Conservation (phyloP, 1,140 invertebrate species). For the Drosophila gunungcola region DNA sequence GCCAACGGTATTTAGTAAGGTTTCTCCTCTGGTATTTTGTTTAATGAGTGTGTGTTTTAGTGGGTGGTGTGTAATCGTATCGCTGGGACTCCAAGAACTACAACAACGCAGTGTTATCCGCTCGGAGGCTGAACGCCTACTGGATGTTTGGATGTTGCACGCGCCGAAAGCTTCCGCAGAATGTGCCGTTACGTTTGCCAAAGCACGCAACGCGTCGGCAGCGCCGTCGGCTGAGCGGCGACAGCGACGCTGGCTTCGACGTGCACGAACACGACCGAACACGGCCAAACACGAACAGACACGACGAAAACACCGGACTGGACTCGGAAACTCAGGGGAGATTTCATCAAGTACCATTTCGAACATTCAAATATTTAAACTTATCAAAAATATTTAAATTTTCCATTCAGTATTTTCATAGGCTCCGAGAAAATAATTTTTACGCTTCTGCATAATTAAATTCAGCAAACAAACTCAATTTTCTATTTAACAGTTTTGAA, state of each 20-base stretch:
- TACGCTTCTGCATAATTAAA: too few species aligned
- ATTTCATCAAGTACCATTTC: not conserved
- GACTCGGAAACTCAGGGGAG: constrained; percentile 7
- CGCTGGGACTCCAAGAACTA: constrained; percentile 71
- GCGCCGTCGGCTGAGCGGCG: constrained; percentile 11
- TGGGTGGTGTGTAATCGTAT: constrained; percentile 18
- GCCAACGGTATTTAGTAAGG: constrained; percentile 35
- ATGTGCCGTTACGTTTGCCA: constrained; percentile 29
- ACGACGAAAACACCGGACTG: constrained; percentile 6
- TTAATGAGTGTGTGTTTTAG: constrained; percentile 4
- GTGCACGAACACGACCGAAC: constrained; percentile 4
- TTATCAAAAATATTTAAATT: not conserved
- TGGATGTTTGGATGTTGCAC: constrained; percentile 78
- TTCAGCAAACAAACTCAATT: too few species aligned
- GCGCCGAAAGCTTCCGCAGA: constrained; percentile 76
- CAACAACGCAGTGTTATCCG: constrained; percentile 84
- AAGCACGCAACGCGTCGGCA: constrained; percentile 61
- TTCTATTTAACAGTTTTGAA: too few species aligned
- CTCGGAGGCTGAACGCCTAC: constrained; percentile 85
- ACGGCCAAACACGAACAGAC: constrained; percentile 16
- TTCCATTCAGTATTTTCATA: too few species aligned
- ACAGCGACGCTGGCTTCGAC: constrained; percentile 27
- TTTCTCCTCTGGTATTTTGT: constrained; percentile 17
- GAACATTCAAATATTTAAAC: not conserved
- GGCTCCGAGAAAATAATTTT: too few species aligned